phyloP scores from a whole-genome alignment of 2,797 vertebrate species.

The Cuculus canorus region DNA sequence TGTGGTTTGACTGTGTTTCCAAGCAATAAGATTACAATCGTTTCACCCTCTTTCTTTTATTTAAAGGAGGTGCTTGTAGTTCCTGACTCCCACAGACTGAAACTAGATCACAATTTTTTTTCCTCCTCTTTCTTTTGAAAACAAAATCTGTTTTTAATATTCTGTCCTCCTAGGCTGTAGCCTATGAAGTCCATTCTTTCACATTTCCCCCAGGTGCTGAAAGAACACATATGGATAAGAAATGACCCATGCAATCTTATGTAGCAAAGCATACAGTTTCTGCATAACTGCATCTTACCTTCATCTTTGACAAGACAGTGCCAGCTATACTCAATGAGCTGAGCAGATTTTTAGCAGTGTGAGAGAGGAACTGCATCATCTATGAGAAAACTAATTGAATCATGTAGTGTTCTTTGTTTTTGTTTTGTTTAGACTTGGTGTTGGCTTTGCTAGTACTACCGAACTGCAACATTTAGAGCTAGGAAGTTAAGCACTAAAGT shows the following conservation, averaged over 20 bases:
- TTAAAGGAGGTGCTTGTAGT: background rate
- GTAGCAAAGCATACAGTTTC: background rate
- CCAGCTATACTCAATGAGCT: background rate
- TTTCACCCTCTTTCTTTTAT: background rate
- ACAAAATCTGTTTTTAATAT: background rate
- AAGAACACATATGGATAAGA: background rate
- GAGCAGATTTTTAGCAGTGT: background rate
- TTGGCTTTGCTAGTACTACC: background rate
- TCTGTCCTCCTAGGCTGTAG: background rate
- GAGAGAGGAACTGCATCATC: background rate
- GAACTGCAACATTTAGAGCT: background rate
- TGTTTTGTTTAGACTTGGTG: background rate
- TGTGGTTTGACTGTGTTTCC: background rate
- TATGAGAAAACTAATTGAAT: background rate
- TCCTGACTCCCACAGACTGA: background rate
- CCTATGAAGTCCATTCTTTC: background rate
- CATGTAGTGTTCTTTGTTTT: background rate
- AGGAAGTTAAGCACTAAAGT: background rate
- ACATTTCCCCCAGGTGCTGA: background rate
- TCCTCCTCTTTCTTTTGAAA: background rate
- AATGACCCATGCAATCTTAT: background rate
- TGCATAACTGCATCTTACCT: background rate
- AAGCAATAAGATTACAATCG: background rate
- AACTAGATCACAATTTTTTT: background rate
- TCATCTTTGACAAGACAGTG: background rate